phyloP scores from a whole-genome alignment of 2,888 invertebrate species.

The Nomada hirtipes region DNA sequence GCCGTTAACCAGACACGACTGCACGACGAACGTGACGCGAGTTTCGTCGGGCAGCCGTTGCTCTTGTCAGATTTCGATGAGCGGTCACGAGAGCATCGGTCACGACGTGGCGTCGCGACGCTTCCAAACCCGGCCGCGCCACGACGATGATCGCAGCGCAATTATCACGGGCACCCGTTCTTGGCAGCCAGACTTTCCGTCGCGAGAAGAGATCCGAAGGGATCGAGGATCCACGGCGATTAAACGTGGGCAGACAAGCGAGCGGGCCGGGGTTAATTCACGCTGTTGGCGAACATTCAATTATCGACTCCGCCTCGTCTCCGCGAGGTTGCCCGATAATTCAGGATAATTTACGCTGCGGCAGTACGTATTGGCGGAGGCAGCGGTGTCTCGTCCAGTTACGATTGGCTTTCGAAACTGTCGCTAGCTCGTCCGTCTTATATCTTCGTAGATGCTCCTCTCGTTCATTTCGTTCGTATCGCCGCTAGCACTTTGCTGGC shows the following conservation, averaged over 20 bases:
- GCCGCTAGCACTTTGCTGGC: too few relatives aligned
- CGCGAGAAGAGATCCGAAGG: neutral
- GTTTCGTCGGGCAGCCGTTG: conserved; percentile 22
- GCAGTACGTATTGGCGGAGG: neutral
- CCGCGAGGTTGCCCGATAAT: conserved; percentile 6
- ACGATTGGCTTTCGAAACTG: neutral
- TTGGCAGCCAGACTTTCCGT: conserved; percentile 13
- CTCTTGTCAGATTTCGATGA: neutral
- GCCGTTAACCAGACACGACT: conserved; percentile 13
- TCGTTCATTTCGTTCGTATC: too few relatives aligned
- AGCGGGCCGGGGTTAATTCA: conserved; percentile 19
- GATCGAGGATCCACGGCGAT: conserved; percentile 1
- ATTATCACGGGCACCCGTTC: conserved; percentile 7
- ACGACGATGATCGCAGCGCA: neutral
- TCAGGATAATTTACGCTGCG: neutral
- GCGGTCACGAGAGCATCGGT: conserved; percentile 10
- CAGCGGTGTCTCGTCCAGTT: conserved; percentile 13
- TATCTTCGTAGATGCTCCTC: too few relatives aligned
- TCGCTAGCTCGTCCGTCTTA: neutral
- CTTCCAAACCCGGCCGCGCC: conserved; percentile 17
- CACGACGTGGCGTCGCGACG: conserved; percentile 19
- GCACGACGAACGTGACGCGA: neutral
- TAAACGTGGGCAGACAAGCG: conserved; percentile 1
- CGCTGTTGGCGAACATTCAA: conserved; percentile 40
- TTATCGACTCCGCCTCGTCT: conserved; percentile 10